phyloP scores from a whole-genome alignment of 2,797 vertebrate genomes.

The Muraenolepis orangiensis region DNA sequence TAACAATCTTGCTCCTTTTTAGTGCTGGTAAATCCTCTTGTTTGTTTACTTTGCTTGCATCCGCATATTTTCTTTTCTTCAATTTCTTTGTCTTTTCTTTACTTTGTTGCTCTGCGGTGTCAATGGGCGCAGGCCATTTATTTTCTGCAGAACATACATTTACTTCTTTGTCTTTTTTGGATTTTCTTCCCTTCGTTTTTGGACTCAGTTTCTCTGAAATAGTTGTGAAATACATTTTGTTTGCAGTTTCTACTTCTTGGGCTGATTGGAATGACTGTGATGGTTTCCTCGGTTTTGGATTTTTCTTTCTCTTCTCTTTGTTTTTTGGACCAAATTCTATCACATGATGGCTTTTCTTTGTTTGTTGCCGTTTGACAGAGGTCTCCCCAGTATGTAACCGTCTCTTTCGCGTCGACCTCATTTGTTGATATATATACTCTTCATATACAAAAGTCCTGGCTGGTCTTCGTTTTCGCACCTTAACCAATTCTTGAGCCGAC shows the following conservation, averaged over 20 bases:
- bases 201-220: constrained; percentile 41
- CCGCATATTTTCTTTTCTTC: constrained; percentile 59
- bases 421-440: constrained; percentile 61
- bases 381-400: constrained; percentile 45
- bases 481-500: constrained; percentile 68
- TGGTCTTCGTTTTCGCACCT: constrained; percentile 69
- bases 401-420: constrained; percentile 44
- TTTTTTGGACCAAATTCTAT: constrained; percentile 68
- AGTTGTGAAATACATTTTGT: constrained; percentile 25
- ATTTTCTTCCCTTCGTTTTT: constrained; percentile 56
- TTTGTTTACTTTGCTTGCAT: constrained; percentile 29
- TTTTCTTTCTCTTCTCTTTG: constrained; percentile 67
- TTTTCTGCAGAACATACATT: constrained; percentile 27
- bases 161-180: constrained; percentile 52
- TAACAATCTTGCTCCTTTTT: constrained; percentile 68
- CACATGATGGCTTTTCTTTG: constrained; percentile 65
- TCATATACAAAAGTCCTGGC: constrained; percentile 57
- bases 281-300: constrained; percentile 58
- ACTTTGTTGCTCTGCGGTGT: constrained; percentile 33
- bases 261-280: constrained; percentile 39
- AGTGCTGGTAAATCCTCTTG: constrained; percentile 42
- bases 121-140: constrained; percentile 31
- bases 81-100: constrained; percentile 62
- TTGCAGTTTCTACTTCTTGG: constrained; percentile 34
- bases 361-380: constrained; percentile 60